Evolutionary conservation across 2,888 invertebrate genomes (phyloP).

Genomic region (Pammene fasciana): DNA sequence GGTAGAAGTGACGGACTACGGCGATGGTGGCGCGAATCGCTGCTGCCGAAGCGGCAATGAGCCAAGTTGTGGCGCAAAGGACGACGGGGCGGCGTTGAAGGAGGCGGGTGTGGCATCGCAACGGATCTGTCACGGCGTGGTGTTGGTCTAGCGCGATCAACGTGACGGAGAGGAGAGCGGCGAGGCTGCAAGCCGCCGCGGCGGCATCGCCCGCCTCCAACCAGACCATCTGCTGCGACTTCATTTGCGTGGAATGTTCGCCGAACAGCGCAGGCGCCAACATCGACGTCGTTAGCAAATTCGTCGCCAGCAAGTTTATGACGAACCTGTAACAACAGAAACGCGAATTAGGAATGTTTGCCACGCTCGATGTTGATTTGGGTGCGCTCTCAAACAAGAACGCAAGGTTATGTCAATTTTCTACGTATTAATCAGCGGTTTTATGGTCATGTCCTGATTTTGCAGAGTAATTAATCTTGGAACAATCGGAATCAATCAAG

Average conservation of each 20-base stretch:
- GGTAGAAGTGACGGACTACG: slow-evolving; percentile 64
- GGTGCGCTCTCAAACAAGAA: slow-evolving; percentile 43
- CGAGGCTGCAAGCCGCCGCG: slow-evolving; percentile 69
- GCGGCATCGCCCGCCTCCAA: slow-evolving; percentile 80
- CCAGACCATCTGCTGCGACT: slow-evolving; percentile 80
- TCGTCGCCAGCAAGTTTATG: slow-evolving; percentile 82
- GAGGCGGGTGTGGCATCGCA: slow-evolving; percentile 78
- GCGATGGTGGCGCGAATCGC: slow-evolving; percentile 67
- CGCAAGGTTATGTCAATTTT: slow-evolving; percentile 34
- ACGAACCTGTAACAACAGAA: slow-evolving; percentile 85
- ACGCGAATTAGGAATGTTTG: slow-evolving; percentile 43
- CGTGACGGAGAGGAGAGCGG: slow-evolving; percentile 71
- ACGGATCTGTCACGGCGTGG: slow-evolving; percentile 80
- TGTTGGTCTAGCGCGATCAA: slow-evolving; percentile 81
- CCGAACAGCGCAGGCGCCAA: slow-evolving; percentile 79
- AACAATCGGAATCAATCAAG: slow-evolving; percentile 40
- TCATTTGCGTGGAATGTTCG: slow-evolving; percentile 84
- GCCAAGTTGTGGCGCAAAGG: slow-evolving; percentile 82
- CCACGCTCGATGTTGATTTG: slow-evolving; percentile 45
- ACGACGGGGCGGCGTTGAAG: slow-evolving; percentile 74
- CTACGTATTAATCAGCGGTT: slow-evolving; percentile 41
- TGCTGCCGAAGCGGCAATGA: slow-evolving; percentile 73
- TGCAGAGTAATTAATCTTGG: slow-evolving; percentile 45
- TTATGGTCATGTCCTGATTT: slow-evolving; percentile 46
- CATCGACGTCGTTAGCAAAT: slow-evolving; percentile 76